Conservation (phyloP, 2,888 invertebrate genomes). For the Dendrolimus houi region DNA sequence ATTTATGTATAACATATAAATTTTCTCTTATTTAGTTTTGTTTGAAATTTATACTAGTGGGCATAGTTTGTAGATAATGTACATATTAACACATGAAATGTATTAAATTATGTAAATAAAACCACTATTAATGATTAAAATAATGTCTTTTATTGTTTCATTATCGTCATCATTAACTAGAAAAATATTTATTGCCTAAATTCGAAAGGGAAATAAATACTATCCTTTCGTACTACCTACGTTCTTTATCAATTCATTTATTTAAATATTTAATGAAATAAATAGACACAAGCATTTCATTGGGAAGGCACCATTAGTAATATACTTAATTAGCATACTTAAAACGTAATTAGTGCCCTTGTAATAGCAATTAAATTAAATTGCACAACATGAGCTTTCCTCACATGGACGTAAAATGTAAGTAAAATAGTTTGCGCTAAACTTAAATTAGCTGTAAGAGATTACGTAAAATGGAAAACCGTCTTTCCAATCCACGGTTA, state of each 20-base stretch:
- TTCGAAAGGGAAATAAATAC: conserved; percentile 42
- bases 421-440: neutral
- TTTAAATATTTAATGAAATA: neutral
- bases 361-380: neutral
- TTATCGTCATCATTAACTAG: conserved; percentile 47
- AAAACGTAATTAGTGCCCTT: too few relatives aligned
- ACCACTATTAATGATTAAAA: conserved; percentile 50
- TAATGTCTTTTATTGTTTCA: conserved; percentile 71
- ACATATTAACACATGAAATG: conserved; percentile 7
- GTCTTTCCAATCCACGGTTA: too few relatives aligned
- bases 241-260: too few relatives aligned
- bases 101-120: conserved; percentile 33
- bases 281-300: neutral
- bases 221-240: conserved; percentile 18
- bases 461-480: too few relatives aligned
- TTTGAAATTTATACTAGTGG: conserved; percentile 50
- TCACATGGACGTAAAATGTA: neutral
- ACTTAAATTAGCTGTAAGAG: neutral
- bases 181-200: conserved; percentile 41
- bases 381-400: neutral
- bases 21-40: too few relatives aligned
- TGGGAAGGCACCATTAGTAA: conserved; percentile 5
- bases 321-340: conserved; percentile 1
- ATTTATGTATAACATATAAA: too few relatives aligned
- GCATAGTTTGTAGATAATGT: conserved; percentile 45